A percentile compares a stretch with the other conserved stretches of the same genome.
These are phyloP conservation scores for Dysdera silvatica DNA, from an alignment of 1,140 invertebrate species.

Conservation along the genomic window DNA sequence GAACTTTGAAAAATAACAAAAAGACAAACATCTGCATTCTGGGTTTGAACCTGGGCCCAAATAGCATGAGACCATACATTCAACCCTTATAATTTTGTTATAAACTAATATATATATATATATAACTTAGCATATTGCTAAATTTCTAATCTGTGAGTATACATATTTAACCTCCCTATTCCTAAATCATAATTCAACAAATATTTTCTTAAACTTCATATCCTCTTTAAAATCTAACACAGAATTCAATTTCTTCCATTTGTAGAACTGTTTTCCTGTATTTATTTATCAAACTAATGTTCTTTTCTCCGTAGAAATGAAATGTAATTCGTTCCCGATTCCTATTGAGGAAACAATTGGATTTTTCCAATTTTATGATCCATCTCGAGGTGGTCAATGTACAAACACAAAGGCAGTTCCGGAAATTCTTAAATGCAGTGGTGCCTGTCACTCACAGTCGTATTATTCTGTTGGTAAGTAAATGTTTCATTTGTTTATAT, in stretches of 20 bases:
- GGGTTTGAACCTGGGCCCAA: no score
- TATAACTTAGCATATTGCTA: not conserved
- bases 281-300: not conserved
- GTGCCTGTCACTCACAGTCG: conserved; percentile 16
- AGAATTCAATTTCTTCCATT: not conserved
- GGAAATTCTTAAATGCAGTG: conserved; percentile 8
- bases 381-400: conserved; percentile 1
- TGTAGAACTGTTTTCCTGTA: not conserved
- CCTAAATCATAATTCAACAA: not conserved
- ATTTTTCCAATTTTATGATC: conserved; percentile 8
- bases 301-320: conserved; percentile 2
- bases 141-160: not conserved
- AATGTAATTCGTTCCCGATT: conserved; percentile 11
- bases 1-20: no score
- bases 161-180: not conserved
- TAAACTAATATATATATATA: not conserved
- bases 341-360: conserved; percentile 17
- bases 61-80: no score
- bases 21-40: no score
- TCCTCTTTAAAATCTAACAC: not conserved
- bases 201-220: not conserved
- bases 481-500: no score
- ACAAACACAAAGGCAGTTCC: conserved; percentile 13
- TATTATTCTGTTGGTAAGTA: conserved; percentile 27
- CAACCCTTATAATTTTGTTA: no score